Percentiles rank a stretch among this genome's conserved stretches.
These are phyloP conservation scores for Ametastegia equiseti DNA, from an alignment of 2,888 invertebrate species.

Conservation along the genomic window DNA sequence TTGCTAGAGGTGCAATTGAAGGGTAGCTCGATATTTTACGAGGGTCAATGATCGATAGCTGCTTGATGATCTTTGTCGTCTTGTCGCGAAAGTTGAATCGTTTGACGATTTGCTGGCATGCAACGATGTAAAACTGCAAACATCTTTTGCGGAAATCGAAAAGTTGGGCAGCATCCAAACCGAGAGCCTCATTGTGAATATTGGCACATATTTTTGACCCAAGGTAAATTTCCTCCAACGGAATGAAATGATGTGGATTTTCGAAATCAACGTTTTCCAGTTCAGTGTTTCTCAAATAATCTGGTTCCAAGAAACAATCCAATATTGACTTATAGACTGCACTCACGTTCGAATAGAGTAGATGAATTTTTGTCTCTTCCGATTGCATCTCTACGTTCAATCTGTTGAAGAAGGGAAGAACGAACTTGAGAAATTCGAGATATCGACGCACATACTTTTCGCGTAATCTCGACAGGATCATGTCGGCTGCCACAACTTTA, in stretches of 20 bases:
- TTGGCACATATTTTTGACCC: constrained; percentile 16
- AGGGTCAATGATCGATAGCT: constrained; percentile 32
- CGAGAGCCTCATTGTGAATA: no score
- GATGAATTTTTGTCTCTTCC: constrained; percentile 45
- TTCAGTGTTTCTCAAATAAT: not conserved
- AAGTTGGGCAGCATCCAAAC: no score
- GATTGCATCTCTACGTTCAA: constrained; percentile 49
- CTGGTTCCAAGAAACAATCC: constrained; percentile 24
- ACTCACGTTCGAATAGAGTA: constrained; percentile 18
- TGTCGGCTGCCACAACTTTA: constrained; percentile 47
- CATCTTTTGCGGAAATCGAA: constrained; percentile 28
- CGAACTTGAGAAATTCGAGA: constrained; percentile 34
- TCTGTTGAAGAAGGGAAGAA: constrained; percentile 45
- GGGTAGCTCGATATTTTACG: not conserved
- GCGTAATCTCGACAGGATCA: constrained; percentile 38
- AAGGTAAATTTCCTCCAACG: constrained; percentile 45
- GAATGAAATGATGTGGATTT: constrained; percentile 49
- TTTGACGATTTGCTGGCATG: constrained; percentile 35
- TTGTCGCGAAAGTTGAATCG: constrained; percentile 42
- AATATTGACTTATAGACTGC: constrained; percentile 38
- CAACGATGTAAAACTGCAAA: constrained; percentile 42
- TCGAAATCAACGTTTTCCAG: constrained; percentile 53
- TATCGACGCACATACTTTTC: constrained; percentile 25
- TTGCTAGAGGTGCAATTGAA: constrained; percentile 41
- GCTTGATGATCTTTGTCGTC: constrained; percentile 32